phyloP scores from a whole-genome alignment of 53 echinoderm and acorn worm species.

The Astropecten irregularis region DNA sequence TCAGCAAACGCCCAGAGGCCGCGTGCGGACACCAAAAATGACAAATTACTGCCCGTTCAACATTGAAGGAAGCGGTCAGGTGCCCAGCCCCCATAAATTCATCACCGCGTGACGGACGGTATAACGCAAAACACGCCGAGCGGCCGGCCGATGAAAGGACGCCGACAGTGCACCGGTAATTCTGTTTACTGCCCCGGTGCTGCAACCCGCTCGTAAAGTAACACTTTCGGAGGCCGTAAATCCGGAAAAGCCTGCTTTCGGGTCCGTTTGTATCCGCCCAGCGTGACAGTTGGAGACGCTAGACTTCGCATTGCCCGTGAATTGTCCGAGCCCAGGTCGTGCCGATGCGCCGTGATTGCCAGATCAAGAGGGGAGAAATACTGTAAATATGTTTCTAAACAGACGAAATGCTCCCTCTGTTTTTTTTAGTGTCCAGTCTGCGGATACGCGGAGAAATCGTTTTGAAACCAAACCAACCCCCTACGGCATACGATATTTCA shows the following conservation, averaged over 20 bases:
- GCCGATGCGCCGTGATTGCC: too few species aligned
- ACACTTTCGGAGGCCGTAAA: slow-evolving; percentile 50
- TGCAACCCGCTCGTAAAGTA: slow-evolving; percentile 56
- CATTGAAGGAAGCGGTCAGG: slow-evolving; percentile 23
- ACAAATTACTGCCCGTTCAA: slow-evolving; percentile 23
- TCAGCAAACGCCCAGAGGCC: not conserved
- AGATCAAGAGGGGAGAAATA: too few species aligned
- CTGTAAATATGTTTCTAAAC: too few species aligned
- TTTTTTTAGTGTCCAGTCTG: too few species aligned
- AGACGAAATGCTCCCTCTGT: too few species aligned
- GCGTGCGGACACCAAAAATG: not conserved
- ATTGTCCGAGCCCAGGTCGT: too few species aligned
- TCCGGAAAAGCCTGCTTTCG: slow-evolving; percentile 28
- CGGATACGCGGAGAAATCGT: too few species aligned
- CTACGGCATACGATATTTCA: too few species aligned
- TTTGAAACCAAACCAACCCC: too few species aligned
- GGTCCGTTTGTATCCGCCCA: not conserved
- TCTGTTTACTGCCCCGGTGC: slow-evolving; percentile 58
- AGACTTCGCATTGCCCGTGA: too few species aligned
- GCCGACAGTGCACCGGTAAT: slow-evolving; percentile 56
- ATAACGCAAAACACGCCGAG: slow-evolving; percentile 42
- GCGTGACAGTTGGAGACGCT: not conserved
- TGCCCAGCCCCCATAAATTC: slow-evolving; percentile 46
- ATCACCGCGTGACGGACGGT: slow-evolving; percentile 27
- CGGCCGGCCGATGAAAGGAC: slow-evolving; percentile 29